Evolutionary conservation across 2,888 invertebrate species (phyloP).

Genomic region (Holacanthella duospinosa): DNA sequence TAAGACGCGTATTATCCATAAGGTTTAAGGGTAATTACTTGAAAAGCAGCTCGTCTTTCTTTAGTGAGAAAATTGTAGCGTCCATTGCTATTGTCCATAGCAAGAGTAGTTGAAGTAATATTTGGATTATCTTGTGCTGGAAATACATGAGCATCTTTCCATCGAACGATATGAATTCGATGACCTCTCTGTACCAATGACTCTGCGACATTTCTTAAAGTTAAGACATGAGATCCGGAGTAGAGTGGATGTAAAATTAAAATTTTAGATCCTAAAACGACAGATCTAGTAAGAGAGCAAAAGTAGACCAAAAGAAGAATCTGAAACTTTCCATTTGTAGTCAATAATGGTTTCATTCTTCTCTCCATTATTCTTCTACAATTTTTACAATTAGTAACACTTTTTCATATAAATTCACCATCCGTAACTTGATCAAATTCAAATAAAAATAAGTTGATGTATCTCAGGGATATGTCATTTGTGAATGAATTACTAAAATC

Average conservation of each 20-base stretch:
- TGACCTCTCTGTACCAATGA: constrained; percentile 38
- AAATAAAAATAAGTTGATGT: too few species aligned
- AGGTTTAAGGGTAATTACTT: constrained; percentile 21
- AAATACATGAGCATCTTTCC: constrained; percentile 36
- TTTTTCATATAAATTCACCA: neutral
- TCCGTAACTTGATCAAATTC: too few species aligned
- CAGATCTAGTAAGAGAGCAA: neutral
- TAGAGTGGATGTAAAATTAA: constrained; percentile 39
- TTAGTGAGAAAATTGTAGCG: constrained; percentile 35
- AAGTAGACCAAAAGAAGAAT: neutral
- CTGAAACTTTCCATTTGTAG: neutral
- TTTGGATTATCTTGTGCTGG: constrained; percentile 34
- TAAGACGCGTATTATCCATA: too few species aligned
- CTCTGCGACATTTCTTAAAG: constrained; percentile 38
- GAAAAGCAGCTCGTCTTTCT: constrained; percentile 36
- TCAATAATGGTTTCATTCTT: neutral
- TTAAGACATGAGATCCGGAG: constrained; percentile 39
- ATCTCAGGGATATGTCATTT: too few species aligned
- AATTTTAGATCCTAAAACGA: constrained; percentile 26
- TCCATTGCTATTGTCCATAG: constrained; percentile 38
- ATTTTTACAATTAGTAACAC: neutral
- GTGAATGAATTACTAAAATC: too few species aligned
- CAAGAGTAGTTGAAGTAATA: constrained; percentile 36
- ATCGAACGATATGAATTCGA: constrained; percentile 38
- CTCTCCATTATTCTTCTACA: neutral